A percentile compares a stretch with the other conserved stretches of the same genome.
Evolutionary conservation across 30 jellyfish, hydroid and myxozoan genomes (phyloP).

Genomic region (Catostylus mosaicus): DNA sequence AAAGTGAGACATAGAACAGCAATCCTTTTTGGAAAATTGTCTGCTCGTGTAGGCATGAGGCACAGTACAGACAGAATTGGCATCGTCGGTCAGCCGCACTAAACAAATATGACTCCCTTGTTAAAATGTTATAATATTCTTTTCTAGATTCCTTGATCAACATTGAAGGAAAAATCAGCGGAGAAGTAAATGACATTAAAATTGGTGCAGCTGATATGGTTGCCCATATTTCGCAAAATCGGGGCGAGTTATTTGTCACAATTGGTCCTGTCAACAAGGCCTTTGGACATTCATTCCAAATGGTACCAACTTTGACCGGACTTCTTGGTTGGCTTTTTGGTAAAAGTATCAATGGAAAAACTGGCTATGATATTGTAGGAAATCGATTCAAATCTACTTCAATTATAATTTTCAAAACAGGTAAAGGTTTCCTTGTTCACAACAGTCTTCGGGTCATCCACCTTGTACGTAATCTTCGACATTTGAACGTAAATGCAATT

Average conservation of each 20-base stretch:
- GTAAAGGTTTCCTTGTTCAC: too few relatives aligned
- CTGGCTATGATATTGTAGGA: conserved; percentile 64
- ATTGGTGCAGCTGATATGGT: conserved; percentile 37
- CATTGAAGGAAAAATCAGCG: conserved; percentile 61
- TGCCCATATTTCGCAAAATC: conserved; percentile 21
- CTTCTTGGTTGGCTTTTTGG: conserved; percentile 75
- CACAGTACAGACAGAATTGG: too few relatives aligned
- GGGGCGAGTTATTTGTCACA: conserved; percentile 51
- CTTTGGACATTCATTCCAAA: conserved; percentile 61
- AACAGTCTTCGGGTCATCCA: too few relatives aligned
- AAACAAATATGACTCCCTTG: background rate
- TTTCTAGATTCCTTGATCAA: conserved; percentile 26
- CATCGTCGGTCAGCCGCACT: background rate
- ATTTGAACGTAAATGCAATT: too few relatives aligned
- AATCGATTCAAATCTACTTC: conserved; percentile 57
- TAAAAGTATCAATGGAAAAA: background rate
- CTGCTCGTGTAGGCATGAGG: too few relatives aligned
- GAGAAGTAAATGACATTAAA: conserved; percentile 37
- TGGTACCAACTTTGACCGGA: conserved; percentile 58
- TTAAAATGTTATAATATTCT: background rate
- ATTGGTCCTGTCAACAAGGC: conserved; percentile 30
- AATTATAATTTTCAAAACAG: conserved; percentile 60
- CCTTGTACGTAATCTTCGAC: too few relatives aligned
- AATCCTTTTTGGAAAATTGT: too few relatives aligned
- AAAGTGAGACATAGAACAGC: too few relatives aligned